Evolutionary conservation across 2,888 invertebrate species (phyloP).

Genomic region (Torymus texanus): DNA sequence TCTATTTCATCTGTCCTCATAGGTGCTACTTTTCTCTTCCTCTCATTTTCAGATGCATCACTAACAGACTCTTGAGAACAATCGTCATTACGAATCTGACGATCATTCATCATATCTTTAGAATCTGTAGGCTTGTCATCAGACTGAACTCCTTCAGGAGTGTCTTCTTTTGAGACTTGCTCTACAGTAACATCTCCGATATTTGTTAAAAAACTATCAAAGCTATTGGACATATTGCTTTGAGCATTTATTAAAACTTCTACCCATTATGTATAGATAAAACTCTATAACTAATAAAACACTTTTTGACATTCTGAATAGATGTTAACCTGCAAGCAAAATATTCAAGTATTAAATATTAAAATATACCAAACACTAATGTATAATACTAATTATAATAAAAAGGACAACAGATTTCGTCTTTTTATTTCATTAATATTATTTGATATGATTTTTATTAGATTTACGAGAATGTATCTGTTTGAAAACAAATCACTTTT

Average conservation of each 20-base stretch:
- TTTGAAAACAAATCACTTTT: too few relatives aligned
- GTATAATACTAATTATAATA: too few relatives aligned
- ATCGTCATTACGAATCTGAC: constrained; percentile 67
- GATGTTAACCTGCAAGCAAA: constrained; percentile 40
- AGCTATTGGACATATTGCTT: constrained; percentile 70
- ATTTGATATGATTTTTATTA: too few relatives aligned
- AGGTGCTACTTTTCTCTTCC: constrained; percentile 40
- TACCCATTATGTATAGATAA: constrained; percentile 24
- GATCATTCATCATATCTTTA: constrained; percentile 63
- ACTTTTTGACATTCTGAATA: constrained; percentile 31
- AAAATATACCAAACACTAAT: not conserved
- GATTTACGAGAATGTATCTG: too few relatives aligned
- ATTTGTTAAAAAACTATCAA: constrained; percentile 78
- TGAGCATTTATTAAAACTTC: constrained; percentile 15
- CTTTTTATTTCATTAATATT: too few relatives aligned
- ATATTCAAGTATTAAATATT: not conserved
- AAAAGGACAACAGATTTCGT: not conserved
- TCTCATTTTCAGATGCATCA: constrained; percentile 72
- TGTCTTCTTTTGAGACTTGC: constrained; percentile 73
- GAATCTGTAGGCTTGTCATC: constrained; percentile 58
- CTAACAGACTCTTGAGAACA: constrained; percentile 75
- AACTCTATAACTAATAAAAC: not conserved
- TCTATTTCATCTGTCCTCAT: constrained; percentile 62
- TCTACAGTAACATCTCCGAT: constrained; percentile 81
- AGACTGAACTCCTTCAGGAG: constrained; percentile 58